Base-by-base conservation (phyloP, 2,797 vertebrate genomes). In the Hipposideros larvatus region DNA sequence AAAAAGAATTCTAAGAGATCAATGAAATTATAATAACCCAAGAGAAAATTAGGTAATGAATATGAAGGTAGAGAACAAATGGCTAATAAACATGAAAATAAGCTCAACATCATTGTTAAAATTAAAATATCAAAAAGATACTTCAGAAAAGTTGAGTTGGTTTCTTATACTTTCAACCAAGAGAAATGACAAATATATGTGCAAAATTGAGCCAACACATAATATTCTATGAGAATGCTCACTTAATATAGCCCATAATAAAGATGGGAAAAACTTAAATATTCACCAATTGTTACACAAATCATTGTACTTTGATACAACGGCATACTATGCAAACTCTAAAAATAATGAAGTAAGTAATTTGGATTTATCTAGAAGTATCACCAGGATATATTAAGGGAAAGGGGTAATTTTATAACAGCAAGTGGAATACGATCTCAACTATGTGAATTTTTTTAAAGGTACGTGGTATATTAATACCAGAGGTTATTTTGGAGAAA, bases 121-220 rank as follows among this genome's bases (percentile, higher is more conserved):
- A 73, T 91, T 79, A 74, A 90, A 87, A 63, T 59, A 83, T 31
- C 9, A 61, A 63, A 78, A 90, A 59, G 22, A 28, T 78, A 59
- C 43, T 61, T 77, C 51, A 37, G 15, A 43, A 21, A 73, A 87
- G 31, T 71, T 73, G 24, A 19, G 21, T 53, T 91, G 24, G 11
- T 86, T 90, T 91, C 26, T 94, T 71, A 83, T 13, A 48, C 55
- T 83, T 89, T 34, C 34, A 87, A 66, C 24, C 16, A 63, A 91
- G 24, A 92, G 14, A 68, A 37, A 51, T 74, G 43, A 74, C 13
- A 73, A 83, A 43, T 21, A 70, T n/a, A 68, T 94, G 83, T 92
- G 55, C 10, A 61, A 85, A 80, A 66, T 3, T 37, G 34, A 48
- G 71, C 59, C 46, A 78, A 37, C 24, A 24, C 28, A 21, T 66